A percentile compares a stretch with the other conserved stretches of the same genome.
Evolutionary conservation across 1,140 invertebrate genomes (phyloP).

Genomic region (Halyomorpha halys): DNA sequence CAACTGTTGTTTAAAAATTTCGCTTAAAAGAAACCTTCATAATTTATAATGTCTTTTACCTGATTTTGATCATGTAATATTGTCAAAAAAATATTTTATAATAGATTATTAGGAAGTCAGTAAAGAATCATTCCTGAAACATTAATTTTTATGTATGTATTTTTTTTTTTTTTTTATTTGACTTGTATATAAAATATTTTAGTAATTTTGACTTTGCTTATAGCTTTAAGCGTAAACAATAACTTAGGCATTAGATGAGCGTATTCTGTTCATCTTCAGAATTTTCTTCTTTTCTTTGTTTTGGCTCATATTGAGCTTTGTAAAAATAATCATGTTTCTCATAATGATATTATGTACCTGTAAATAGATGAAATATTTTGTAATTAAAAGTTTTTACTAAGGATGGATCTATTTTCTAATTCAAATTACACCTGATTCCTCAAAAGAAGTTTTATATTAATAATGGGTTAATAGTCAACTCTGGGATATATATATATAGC

Average conservation of each 20-base stretch:
- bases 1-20: too few relatives aligned
- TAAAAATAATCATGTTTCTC: conserved; percentile 14
- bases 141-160: too few relatives aligned
- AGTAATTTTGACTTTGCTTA: conserved; percentile 11
- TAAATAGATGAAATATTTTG: conserved; percentile 16
- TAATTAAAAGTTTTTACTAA: conserved; percentile 18
- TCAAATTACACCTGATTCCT: neutral
- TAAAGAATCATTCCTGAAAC: conserved; percentile 7
- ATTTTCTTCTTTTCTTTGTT: conserved; percentile 8
- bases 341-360: conserved; percentile 17
- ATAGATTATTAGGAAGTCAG: neutral
- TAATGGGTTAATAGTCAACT: too few relatives aligned
- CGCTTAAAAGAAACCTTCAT: too few relatives aligned
- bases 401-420: neutral
- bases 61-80: too few relatives aligned
- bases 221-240: conserved; percentile 14
- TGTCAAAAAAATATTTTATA: too few relatives aligned
- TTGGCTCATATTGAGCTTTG: conserved; percentile 18
- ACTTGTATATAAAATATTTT: neutral
- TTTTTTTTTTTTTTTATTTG: neutral
- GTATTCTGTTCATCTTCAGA: conserved; percentile 10
- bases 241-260: neutral
- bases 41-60: too few relatives aligned
- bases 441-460: too few relatives aligned
- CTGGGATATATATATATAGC: too few relatives aligned